A percentile compares a stretch with the other conserved stretches of the same genome.
phyloP scores from a whole-genome alignment of 2,797 vertebrate species.

The Glyptemys insculpta region DNA sequence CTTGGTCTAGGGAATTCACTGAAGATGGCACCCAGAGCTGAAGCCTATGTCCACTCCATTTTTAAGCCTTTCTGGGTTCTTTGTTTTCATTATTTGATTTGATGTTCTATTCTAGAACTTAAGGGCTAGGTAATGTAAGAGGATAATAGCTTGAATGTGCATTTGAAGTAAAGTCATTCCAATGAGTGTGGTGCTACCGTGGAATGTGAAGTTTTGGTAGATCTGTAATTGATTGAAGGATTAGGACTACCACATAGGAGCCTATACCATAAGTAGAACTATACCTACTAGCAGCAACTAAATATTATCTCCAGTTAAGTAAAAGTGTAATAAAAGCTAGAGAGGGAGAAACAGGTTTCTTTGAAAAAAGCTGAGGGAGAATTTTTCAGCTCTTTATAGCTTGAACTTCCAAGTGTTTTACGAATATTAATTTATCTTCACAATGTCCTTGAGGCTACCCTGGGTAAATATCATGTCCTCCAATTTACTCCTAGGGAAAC shows the following conservation, averaged over 20 bases:
- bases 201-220: background rate
- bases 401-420: background rate
- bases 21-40: background rate
- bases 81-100: background rate
- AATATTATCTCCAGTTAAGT: background rate
- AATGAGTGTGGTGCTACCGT: background rate
- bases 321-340: background rate
- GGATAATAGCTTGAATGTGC: background rate
- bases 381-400: background rate
- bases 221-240: background rate
- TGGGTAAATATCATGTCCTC: slow-evolving; percentile 9
- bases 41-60: background rate
- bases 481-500: background rate
- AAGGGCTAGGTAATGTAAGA: background rate
- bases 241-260: background rate
- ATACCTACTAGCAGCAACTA: background rate
- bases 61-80: background rate
- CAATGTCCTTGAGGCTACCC: background rate
- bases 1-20: background rate
- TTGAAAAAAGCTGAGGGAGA: background rate
- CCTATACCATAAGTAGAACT: background rate
- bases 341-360: background rate
- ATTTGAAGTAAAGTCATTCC: background rate
- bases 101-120: background rate
- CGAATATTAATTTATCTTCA: background rate